Conservation (phyloP, 1,140 invertebrate genomes). For the Wasmannia auropunctata region DNA sequence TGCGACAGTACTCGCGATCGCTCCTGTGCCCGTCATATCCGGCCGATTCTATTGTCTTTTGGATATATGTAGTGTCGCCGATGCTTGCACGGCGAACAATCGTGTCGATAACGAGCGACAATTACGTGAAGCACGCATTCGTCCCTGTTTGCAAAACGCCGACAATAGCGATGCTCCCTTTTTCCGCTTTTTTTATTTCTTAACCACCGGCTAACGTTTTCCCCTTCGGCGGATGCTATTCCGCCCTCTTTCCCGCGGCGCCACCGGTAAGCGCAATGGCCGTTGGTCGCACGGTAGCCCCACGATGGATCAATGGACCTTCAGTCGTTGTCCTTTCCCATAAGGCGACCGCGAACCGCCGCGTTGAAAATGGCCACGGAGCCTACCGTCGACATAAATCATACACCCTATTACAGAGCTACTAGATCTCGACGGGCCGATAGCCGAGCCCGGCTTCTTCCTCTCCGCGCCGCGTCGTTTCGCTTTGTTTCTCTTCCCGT, state of each 20-base stretch:
- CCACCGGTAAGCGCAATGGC: not conserved
- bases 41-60: conserved; percentile 65
- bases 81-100: conserved; percentile 72
- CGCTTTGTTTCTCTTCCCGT: conserved; percentile 8
- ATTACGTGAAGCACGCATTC: conserved; percentile 71
- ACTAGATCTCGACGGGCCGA: conserved; percentile 79
- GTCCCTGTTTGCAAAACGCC: conserved; percentile 66
- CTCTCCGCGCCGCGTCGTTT: conserved; percentile 3
- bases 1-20: conserved; percentile 42
- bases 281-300: conserved; percentile 37
- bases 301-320: conserved; percentile 71
- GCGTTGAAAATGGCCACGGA: conserved; percentile 76
- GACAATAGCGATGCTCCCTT: conserved; percentile 54
- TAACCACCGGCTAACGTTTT: not conserved
- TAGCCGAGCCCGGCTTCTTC: conserved; percentile 69
- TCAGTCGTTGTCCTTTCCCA: conserved; percentile 75
- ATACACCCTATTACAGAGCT: conserved; percentile 82
- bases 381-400: conserved; percentile 80
- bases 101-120: conserved; percentile 80
- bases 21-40: conserved; percentile 70
- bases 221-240: not conserved
- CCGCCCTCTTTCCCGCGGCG: not conserved
- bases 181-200: not conserved
- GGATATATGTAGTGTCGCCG: conserved; percentile 16
- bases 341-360: conserved; percentile 61